phyloP scores from a whole-genome alignment of 37 sponge, comb jelly and placozoan genomes.

The Oopsacas minuta region DNA sequence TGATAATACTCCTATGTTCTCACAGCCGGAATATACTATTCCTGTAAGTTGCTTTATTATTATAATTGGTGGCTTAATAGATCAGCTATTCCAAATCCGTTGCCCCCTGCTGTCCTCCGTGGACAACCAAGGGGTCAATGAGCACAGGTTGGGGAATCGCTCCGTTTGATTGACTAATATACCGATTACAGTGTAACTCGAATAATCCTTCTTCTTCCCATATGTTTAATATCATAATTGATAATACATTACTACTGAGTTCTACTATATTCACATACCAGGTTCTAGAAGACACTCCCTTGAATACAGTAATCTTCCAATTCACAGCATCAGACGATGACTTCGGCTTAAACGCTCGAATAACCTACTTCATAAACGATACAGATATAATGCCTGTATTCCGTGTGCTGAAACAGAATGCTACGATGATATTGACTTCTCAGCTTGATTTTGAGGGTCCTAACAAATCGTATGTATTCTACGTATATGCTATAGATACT shows the following conservation, averaged over 20 bases:
- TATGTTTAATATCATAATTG: too few species aligned
- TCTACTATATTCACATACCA: too few species aligned
- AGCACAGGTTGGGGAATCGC: too few species aligned
- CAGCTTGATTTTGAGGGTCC: neutral
- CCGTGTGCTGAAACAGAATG: neutral
- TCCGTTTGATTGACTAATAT: too few species aligned
- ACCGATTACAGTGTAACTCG: neutral
- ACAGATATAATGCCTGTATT: neutral
- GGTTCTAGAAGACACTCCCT: constrained; percentile 26
- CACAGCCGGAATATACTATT: constrained; percentile 20
- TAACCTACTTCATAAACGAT: constrained; percentile 29
- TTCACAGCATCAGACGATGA: constrained; percentile 33
- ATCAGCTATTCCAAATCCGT: too few species aligned
- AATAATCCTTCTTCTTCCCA: neutral
- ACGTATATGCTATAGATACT: constrained; percentile 37
- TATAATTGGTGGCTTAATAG: too few species aligned
- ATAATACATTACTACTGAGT: too few species aligned
- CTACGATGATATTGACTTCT: neutral
- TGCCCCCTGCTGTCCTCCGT: too few species aligned
- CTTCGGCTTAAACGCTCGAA: constrained; percentile 23
- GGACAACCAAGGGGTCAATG: too few species aligned
- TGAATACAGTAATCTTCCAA: neutral
- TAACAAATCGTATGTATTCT: constrained; percentile 24
- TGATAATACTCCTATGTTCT: constrained; percentile 48
- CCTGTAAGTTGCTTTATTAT: constrained; percentile 20